Percentiles rank a stretch among this genome's conserved stretches.
phyloP scores from a whole-genome alignment of 2,113 vertebrate genomes.

The Callionymus lyra region DNA sequence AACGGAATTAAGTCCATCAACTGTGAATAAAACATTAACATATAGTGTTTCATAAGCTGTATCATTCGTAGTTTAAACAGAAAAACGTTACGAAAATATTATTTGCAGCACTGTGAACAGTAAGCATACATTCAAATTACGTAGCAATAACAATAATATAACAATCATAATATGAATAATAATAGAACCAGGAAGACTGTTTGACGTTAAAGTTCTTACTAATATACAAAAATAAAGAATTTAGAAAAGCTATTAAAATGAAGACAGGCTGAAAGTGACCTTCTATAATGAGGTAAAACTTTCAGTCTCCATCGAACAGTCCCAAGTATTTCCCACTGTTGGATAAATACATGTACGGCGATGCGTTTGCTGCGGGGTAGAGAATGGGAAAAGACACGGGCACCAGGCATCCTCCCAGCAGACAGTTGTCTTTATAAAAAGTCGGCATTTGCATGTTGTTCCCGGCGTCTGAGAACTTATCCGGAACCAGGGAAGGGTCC shows the following conservation, averaged over 20 bases:
- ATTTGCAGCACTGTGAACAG: neutral
- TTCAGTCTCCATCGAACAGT: constrained; percentile 69
- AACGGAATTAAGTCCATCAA: too few relatives aligned
- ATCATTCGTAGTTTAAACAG: too few relatives aligned
- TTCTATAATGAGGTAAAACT: constrained; percentile 22
- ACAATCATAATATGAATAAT: constrained; percentile 31
- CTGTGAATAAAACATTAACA: too few relatives aligned
- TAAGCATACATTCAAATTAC: constrained; percentile 7
- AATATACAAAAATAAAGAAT: constrained; percentile 1
- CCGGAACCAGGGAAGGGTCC: constrained; percentile 48
- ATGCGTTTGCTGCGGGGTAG: constrained; percentile 57
- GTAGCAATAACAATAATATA: constrained; percentile 19
- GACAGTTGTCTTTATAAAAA: constrained; percentile 67
- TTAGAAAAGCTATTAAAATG: neutral
- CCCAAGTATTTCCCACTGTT: constrained; percentile 70
- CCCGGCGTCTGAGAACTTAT: constrained; percentile 38
- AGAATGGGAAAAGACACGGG: constrained; percentile 73
- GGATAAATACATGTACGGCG: constrained; percentile 74
- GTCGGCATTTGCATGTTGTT: constrained; percentile 61
- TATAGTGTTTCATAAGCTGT: too few relatives aligned
- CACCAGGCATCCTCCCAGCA: constrained; percentile 68
- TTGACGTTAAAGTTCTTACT: too few relatives aligned
- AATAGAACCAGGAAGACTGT: too few relatives aligned
- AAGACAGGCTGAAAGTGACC: constrained; percentile 1
- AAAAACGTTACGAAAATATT: too few relatives aligned